phyloP scores from a whole-genome alignment of 2,797 vertebrate genomes.

The Cynodonichthys magdalenae region DNA sequence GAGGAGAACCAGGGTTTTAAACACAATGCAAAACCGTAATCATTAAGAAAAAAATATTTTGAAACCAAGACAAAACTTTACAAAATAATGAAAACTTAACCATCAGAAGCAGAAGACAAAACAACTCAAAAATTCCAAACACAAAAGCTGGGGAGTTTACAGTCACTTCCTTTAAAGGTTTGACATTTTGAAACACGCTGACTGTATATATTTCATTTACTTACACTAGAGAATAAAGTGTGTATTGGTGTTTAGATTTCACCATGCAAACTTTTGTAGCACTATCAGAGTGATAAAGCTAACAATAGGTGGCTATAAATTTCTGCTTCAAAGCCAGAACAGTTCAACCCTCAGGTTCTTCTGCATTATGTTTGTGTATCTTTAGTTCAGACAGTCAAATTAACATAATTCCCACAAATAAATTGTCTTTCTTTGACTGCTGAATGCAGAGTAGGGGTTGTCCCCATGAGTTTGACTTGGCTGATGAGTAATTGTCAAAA shows the following conservation, averaged over 20 bases:
- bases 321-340: constrained; percentile 31
- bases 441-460: constrained; percentile 56
- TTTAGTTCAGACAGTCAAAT: constrained; percentile 74
- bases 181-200: background rate
- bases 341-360: constrained; percentile 50
- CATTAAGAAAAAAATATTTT: no score
- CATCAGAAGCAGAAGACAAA: no score
- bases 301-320: constrained; percentile 1
- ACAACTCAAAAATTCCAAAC: no score
- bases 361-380: constrained; percentile 59
- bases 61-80: no score
- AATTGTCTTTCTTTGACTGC: constrained; percentile 68
- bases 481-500: constrained; percentile 64
- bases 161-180: background rate
- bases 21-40: no score
- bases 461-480: constrained; percentile 43
- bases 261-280: background rate
- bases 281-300: constrained; percentile 13
- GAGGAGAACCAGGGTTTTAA: no score
- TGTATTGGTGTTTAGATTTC: background rate
- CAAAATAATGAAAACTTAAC: no score
- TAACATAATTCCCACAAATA: constrained; percentile 69
- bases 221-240: background rate
- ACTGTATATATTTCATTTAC: background rate
- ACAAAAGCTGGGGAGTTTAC: no score